Evolutionary conservation across 2,113 vertebrate species (phyloP).

Genomic region (Lasiurus cinereus): DNA sequence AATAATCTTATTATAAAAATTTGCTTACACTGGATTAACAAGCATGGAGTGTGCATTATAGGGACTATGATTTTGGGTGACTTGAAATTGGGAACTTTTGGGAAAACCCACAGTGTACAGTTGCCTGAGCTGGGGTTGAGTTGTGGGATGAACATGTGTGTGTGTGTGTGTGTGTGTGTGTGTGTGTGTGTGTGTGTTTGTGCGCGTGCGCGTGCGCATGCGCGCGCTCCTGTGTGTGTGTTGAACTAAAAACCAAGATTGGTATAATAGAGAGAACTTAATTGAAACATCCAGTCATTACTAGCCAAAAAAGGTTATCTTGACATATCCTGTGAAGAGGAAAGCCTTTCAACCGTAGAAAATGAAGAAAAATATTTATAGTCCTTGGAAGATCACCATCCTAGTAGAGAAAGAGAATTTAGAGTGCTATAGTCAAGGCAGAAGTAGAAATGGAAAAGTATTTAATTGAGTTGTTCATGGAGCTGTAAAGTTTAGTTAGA

Average conservation of each 20-base stretch:
- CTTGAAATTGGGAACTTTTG: not conserved
- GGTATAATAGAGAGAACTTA: not conserved
- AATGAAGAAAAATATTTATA: not conserved
- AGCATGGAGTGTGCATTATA: not conserved
- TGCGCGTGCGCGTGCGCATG: too few relatives aligned
- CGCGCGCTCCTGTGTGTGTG: too few relatives aligned
- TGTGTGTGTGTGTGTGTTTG: too few relatives aligned
- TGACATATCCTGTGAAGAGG: not conserved
- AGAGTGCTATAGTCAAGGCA: not conserved
- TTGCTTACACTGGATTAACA: not conserved
- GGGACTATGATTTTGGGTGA: not conserved
- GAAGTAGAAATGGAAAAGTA: not conserved
- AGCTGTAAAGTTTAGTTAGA: not conserved
- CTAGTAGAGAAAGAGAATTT: not conserved
- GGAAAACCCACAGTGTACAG: not conserved
- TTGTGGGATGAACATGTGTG: not conserved
- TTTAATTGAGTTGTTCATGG: not conserved
- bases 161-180: not conserved
- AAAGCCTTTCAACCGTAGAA: not conserved
- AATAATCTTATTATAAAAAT: not conserved
- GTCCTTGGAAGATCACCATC: not conserved
- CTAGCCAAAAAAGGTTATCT: not conserved
- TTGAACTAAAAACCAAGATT: not conserved
- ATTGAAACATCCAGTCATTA: not conserved
- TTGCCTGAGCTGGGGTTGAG: not conserved